phyloP scores from a whole-genome alignment of 2,797 vertebrate species.

The Megaceryle alcyon region DNA sequence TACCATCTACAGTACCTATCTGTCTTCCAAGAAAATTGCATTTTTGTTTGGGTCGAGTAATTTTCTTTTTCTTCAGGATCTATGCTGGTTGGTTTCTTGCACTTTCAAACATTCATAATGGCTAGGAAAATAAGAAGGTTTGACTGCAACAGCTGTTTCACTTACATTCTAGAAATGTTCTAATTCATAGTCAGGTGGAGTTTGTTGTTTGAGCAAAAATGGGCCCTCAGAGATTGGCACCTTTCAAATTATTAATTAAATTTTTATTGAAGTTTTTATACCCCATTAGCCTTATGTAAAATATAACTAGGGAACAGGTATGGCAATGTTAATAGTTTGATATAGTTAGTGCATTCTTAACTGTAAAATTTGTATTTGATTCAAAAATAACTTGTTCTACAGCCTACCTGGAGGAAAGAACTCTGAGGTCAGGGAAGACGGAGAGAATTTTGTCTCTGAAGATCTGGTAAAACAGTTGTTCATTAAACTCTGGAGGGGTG shows the following conservation, averaged over 20 bases:
- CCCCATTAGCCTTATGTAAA: neutral
- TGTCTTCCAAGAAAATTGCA: neutral
- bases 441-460: neutral
- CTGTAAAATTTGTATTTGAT: neutral
- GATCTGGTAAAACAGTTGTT: neutral
- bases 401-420: neutral
- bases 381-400: neutral
- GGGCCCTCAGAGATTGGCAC: neutral
- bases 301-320: neutral
- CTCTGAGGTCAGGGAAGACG: neutral
- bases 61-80: neutral
- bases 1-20: neutral
- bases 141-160: neutral
- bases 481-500: neutral
- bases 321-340: neutral
- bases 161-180: neutral
- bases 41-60: neutral
- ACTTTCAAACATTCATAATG: neutral
- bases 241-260: conserved; percentile 1
- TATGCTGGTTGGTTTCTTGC: neutral
- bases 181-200: neutral
- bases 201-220: neutral
- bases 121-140: neutral
- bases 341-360: neutral
- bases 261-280: neutral